These are phyloP conservation scores for Lota lota DNA, from an alignment of 2,113 vertebrate species.

Conservation along the genomic window DNA sequence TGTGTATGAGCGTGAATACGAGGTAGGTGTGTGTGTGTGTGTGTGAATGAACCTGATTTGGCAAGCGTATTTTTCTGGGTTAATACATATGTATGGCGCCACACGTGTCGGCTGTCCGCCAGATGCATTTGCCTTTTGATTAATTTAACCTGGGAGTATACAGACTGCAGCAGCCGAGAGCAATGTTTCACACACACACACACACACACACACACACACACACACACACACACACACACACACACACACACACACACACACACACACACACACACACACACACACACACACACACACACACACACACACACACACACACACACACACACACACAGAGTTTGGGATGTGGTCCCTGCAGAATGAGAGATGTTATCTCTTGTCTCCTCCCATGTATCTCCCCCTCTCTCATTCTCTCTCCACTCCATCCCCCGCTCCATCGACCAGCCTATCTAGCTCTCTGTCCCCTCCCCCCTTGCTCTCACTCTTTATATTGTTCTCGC, in stretches of 20 bases:
- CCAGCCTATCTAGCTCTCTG: conserved; percentile 18
- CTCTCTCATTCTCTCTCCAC: neutral
- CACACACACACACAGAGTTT: conserved; percentile 24
- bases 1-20: neutral
- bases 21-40: neutral
- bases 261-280: neutral
- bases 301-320: conserved; percentile 9
- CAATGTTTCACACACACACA: no score
- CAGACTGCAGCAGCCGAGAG: no score
- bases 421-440: neutral
- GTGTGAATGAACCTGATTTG: neutral
- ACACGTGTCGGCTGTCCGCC: conserved; percentile 28
- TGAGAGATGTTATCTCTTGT: conserved; percentile 42
- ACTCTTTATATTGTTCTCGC: conserved; percentile 1
- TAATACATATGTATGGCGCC: conserved; percentile 46
- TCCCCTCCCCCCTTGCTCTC: conserved; percentile 18
- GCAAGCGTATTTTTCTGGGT: neutral
- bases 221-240: neutral
- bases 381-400: neutral
- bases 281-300: conserved; percentile 11
- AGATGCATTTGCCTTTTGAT: conserved; percentile 30
- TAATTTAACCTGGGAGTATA: conserved; percentile 39
- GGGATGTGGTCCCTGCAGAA: conserved; percentile 41
- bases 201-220: neutral
- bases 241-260: no score